phyloP scores from a whole-genome alignment of 2,888 invertebrate genomes.

The Dysmachus trigonus region DNA sequence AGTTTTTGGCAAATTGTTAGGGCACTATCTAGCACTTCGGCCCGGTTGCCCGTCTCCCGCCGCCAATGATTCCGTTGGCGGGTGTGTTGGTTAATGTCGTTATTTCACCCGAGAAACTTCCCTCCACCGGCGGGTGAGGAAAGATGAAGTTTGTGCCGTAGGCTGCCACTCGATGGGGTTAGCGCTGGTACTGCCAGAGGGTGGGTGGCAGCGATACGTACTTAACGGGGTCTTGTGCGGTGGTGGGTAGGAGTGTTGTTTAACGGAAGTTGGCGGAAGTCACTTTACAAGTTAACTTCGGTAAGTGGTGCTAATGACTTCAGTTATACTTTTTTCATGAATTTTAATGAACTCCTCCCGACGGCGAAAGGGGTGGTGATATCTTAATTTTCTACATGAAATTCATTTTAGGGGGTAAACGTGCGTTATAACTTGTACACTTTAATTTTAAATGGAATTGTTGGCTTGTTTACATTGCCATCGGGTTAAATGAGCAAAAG shows the following conservation, averaged over 20 bases:
- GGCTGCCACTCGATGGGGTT: neutral
- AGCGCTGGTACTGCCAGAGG: neutral
- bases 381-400: neutral
- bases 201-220: neutral
- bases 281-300: neutral
- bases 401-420: neutral
- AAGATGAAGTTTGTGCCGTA: neutral
- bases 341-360: neutral
- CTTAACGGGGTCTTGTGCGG: neutral
- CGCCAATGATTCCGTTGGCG: neutral
- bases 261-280: neutral
- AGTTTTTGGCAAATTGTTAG: neutral
- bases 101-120: neutral
- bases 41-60: neutral
- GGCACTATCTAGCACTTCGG: neutral
- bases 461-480: neutral
- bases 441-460: neutral
- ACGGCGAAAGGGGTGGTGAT: neutral
- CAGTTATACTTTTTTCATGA: neutral
- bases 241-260: neutral
- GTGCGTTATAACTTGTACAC: neutral
- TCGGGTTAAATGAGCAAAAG: neutral
- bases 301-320: slow-evolving; percentile 23
- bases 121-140: neutral
- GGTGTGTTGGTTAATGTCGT: neutral